These are phyloP conservation scores for Rhipidura dahli DNA, from an alignment of 2,113 vertebrate genomes.

Conservation along the genomic window DNA sequence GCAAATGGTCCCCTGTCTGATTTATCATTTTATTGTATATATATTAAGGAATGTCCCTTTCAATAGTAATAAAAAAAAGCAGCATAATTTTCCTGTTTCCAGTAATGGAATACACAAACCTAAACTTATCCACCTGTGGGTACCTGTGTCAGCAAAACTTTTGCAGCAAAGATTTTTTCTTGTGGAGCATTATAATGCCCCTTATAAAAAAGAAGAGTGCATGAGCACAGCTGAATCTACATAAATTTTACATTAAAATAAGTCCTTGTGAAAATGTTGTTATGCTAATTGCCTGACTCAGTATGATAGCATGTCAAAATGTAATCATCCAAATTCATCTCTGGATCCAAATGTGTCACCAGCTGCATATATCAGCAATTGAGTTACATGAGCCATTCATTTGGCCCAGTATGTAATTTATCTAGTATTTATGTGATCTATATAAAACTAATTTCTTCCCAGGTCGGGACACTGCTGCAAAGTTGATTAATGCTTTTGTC, in stretches of 20 bases:
- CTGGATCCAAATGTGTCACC: slow-evolving; percentile 27
- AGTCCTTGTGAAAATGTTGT: slow-evolving; percentile 13
- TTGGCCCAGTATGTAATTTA: slow-evolving; percentile 10
- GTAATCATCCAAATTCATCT: slow-evolving; percentile 52
- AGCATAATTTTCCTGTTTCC: not conserved
- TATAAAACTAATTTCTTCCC: slow-evolving; percentile 30
- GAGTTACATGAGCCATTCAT: slow-evolving; percentile 30
- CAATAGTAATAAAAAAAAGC: not conserved
- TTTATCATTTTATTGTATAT: not conserved
- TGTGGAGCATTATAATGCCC: not conserved
- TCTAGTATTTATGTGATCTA: slow-evolving; percentile 15
- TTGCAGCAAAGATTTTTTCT: not conserved
- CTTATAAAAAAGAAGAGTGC: not conserved
- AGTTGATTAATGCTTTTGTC: slow-evolving; percentile 56
- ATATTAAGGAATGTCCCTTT: not conserved
- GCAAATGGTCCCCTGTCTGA: not conserved
- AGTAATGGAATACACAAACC: not conserved
- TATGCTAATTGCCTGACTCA: slow-evolving; percentile 30
- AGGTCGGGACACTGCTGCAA: not conserved
- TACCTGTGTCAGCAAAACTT: not conserved
- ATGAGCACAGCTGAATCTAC: not conserved
- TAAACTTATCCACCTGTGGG: not conserved
- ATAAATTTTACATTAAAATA: slow-evolving; percentile 41
- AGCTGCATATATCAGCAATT: slow-evolving; percentile 12
- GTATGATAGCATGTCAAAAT: slow-evolving; percentile 36